Evolutionary conservation across 1,140 invertebrate species (phyloP).

Genomic region (Lanistes nyassanus): DNA sequence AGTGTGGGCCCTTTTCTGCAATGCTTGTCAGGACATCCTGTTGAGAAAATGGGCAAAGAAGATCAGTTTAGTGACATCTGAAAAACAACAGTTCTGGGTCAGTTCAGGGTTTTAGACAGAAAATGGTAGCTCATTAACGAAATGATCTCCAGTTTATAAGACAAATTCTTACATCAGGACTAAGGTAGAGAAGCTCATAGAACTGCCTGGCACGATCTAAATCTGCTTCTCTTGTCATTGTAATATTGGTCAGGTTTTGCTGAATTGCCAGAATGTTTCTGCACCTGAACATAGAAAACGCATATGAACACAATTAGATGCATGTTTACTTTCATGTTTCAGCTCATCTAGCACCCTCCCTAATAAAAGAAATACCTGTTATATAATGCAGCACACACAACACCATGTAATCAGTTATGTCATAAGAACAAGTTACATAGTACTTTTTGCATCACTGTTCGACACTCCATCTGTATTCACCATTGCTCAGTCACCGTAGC

Average conservation of each 20-base stretch:
- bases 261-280: constrained; percentile 87
- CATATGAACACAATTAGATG: background rate
- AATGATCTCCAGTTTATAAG: too few relatives aligned
- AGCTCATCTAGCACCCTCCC: too few relatives aligned
- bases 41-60: constrained; percentile 25
- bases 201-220: constrained; percentile 90
- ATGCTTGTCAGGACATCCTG: constrained; percentile 80
- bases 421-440: too few relatives aligned
- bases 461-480: too few relatives aligned
- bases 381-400: too few relatives aligned
- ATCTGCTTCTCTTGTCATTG: constrained; percentile 82
- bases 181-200: constrained; percentile 86
- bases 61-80: background rate
- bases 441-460: too few relatives aligned
- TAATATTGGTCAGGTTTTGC: constrained; percentile 86
- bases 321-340: background rate
- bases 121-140: background rate
- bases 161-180: constrained; percentile 78
- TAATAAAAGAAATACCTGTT: too few relatives aligned
- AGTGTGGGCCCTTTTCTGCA: constrained; percentile 62
- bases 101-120: too few relatives aligned
- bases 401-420: too few relatives aligned
- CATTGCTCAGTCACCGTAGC: too few relatives aligned
- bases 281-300: constrained; percentile 68
- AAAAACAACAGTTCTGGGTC: too few relatives aligned